Base-by-base conservation (phyloP, 2,888 invertebrate species). In the Mystacides longicornis region DNA sequence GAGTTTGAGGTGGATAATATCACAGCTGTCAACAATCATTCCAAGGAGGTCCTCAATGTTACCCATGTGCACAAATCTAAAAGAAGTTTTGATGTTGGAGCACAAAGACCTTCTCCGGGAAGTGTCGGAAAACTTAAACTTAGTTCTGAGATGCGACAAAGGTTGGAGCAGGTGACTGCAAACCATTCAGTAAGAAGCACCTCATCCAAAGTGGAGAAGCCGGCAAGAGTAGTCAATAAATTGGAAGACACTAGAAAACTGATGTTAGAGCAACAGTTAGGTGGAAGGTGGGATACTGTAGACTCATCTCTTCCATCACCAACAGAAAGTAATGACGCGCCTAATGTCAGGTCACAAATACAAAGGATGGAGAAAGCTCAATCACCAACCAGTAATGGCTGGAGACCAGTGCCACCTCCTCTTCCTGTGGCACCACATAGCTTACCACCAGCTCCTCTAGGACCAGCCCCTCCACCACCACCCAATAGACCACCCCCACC, bases 121-220 rank as follows among this genome's bases (percentile, higher is more conserved):
- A 92, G 91, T 67, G 89, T 94, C 3, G 93, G 94, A 0, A 94
- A 94, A 69, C 71, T 94, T 1, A 89, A 93, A 65, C 80, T 94
- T 7, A 93, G 92, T 66, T 89, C 90, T 0, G 93, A 94, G 73
- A 94, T 94, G 93, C 81, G 92, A 14, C 89, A 91, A 65, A 80
- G 93, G 60, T 69, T 94, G 57, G 94, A 94, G 68, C 83, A 88
- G 68, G 92, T 93, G 0, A 93, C 93, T 0, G 89, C 92, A 0
- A 90, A 89, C 64, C 92, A 93, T 68, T 92, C 91, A 2, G 86
- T 93, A 0, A 78, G 92, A 20, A 86, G 84, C 1, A 58, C 60
- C 14, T 87, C 87, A 16, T 84, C 84, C 20, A 76, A 78, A 9
- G 78, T 81, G 0, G 89, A 90, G 63, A 84, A 84, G 60, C 79